These are phyloP conservation scores for Coregonus sp. DNA, from an alignment of 2,797 vertebrate genomes.

Conservation along the genomic window DNA sequence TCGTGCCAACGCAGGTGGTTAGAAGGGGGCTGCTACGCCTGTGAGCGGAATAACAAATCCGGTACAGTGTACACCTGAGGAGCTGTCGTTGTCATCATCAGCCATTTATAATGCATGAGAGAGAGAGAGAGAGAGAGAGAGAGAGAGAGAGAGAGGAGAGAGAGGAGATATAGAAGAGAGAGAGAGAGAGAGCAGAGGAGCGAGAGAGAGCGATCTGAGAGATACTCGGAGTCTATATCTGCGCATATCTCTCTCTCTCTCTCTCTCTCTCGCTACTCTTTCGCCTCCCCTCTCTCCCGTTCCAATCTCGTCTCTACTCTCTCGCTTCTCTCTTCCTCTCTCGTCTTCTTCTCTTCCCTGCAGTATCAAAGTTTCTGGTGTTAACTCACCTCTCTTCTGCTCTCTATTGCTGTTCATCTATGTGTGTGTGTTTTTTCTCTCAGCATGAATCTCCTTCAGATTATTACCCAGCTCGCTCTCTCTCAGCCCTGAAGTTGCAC, in stretches of 20 bases:
- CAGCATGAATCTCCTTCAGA: conserved; percentile 25
- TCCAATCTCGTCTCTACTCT: too few species aligned
- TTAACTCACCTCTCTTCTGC: conserved; percentile 53
- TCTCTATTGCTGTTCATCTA: conserved; percentile 33
- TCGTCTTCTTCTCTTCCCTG: too few species aligned
- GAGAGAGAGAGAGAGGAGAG: background rate
- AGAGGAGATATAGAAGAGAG: too few species aligned
- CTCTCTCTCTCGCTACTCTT: too few species aligned
- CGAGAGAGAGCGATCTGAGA: too few species aligned
- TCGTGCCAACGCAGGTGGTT: conserved; percentile 56
- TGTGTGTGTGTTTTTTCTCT: conserved; percentile 12
- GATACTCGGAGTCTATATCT: too few species aligned
- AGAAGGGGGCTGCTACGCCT: conserved; percentile 59
- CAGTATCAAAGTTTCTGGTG: conserved; percentile 61
- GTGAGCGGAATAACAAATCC: conserved; percentile 75
- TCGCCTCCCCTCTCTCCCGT: too few species aligned
- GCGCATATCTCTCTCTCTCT: too few species aligned
- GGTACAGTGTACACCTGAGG: conserved; percentile 72
- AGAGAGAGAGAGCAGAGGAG: conserved; percentile 22
- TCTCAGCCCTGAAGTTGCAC: conserved; percentile 34
- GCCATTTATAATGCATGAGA: conserved; percentile 71
- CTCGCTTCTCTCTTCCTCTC: too few species aligned
- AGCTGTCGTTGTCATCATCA: conserved; percentile 75
- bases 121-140: conserved; percentile 42
- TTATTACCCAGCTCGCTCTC: conserved; percentile 16